A percentile compares a stretch with the other conserved stretches of the same genome.
These are phyloP conservation scores for Cryptotermes secundus DNA, from an alignment of 1,140 invertebrate genomes.

Conservation along the genomic window DNA sequence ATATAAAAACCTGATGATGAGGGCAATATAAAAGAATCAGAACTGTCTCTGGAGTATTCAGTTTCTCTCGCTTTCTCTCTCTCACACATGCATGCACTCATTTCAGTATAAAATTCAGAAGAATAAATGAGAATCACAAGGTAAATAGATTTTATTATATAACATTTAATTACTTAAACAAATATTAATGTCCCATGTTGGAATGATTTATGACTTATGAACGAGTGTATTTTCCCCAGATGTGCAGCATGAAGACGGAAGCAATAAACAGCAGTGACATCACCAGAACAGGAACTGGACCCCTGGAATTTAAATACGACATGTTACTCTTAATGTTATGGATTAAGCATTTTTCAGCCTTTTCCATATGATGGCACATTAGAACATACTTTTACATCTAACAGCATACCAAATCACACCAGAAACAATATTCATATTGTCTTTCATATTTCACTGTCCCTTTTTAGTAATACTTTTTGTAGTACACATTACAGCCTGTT, in stretches of 20 bases:
- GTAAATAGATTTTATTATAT: background rate
- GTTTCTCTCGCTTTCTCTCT: background rate
- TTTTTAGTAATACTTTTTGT: too few species aligned
- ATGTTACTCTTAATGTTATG: too few species aligned
- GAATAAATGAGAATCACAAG: background rate
- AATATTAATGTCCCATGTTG: background rate
- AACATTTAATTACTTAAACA: background rate
- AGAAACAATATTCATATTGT: too few species aligned
- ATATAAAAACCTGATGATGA: background rate
- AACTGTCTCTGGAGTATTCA: background rate
- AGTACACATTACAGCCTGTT: too few species aligned
- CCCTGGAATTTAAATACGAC: slow-evolving; percentile 63
- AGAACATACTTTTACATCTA: too few species aligned
- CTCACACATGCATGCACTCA: background rate
- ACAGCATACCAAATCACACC: too few species aligned
- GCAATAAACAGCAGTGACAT: slow-evolving; percentile 99
- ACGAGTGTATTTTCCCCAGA: slow-evolving; percentile 99
- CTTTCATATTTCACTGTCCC: too few species aligned
- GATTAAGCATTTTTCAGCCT: too few species aligned
- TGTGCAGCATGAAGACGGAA: slow-evolving; percentile 99
- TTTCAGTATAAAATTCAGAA: background rate
- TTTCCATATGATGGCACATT: too few species aligned
- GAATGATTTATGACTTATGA: slow-evolving; percentile 60
- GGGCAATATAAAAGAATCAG: slow-evolving; percentile 5
- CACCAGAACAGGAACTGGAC: slow-evolving; percentile 97